Evolutionary conservation across 2,113 vertebrate genomes (phyloP), one percentile per base, ranked within the genome.

Genomic region (Passer montanus): DNA sequence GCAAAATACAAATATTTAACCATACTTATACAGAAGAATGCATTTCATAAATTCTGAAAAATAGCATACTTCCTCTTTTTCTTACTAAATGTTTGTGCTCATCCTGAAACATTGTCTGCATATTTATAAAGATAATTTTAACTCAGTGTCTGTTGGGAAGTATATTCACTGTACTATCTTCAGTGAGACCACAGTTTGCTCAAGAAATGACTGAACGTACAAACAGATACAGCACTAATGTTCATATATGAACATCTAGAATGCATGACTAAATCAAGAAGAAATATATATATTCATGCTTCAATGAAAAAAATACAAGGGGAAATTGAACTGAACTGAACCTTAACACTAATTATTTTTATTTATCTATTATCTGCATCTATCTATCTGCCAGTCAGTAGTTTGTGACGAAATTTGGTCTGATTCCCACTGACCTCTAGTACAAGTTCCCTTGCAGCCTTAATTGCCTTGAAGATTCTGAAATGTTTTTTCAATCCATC

Each of bases 361-460:
- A 31, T 37, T 68, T 73, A 23, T 26, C 28, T 46, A 2, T 89
- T 68, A 43, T 56, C 17, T 47, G 7, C 9, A n/a, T 58, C 22
- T 52, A 4, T 72, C 9, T 72, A 2, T 46, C 33, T 67, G 15
- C 5, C 8, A 72, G 2, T 53, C 37, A 44, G 12, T 72, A 26
- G 3, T 23, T 88, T 39, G 62, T 5, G 6, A 76, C 28, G 19
- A 69, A 90, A 74, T 30, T n/a, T 12, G 5, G 2, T 73, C 26
- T 39, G 7, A 84, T 62, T 73, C 23, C 20, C 0, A 0, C 39
- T 76, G 39, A 33, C 1, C 3, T 74, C 15, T 47, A 39, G 10
- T 28, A 33, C 4, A 66, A 78, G 72, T 49, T 67, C 7, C 18
- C 5, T 62, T 69, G 15, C 5, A 78, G 20, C 18, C 21, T 50